phyloP scores from a whole-genome alignment of 2,888 invertebrate genomes.

The Oxytorus armatus region DNA sequence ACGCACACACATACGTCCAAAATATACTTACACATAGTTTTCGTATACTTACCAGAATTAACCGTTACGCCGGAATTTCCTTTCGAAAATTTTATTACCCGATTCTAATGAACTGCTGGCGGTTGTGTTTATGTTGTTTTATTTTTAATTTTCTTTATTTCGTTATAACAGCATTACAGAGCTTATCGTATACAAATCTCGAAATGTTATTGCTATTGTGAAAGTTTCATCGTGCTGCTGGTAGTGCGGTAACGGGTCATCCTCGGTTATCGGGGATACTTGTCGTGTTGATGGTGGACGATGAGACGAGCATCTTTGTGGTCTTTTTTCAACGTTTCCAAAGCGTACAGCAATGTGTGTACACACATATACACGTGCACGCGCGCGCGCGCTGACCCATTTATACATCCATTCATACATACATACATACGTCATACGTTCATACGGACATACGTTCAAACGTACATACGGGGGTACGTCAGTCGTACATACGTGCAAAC shows the following conservation, averaged over 20 bases:
- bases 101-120: conserved; percentile 21
- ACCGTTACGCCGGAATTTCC: conserved; percentile 51
- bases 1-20: too few species aligned
- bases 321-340: conserved; percentile 37
- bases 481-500: not conserved
- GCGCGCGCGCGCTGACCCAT: not conserved
- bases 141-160: conserved; percentile 38
- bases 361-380: conserved; percentile 34
- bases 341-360: not conserved
- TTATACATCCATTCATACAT: not conserved
- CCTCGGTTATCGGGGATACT: conserved; percentile 35
- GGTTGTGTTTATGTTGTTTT: conserved; percentile 14
- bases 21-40: too few species aligned
- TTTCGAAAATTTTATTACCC: conserved; percentile 38
- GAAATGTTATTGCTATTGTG: conserved; percentile 73
- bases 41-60: conserved; percentile 41
- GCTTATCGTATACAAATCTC: conserved; percentile 62
- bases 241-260: conserved; percentile 38
- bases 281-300: conserved; percentile 19
- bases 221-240: conserved; percentile 64
- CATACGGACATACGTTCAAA: not conserved
- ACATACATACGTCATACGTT: not conserved
- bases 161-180: conserved; percentile 53
- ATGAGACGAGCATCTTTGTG: conserved; percentile 17
- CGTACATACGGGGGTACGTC: not conserved